Percentiles rank a stretch among this genome's conserved stretches.
phyloP scores from a whole-genome alignment of 2,888 invertebrate genomes.

The Dryocosmus kuriphilus region DNA sequence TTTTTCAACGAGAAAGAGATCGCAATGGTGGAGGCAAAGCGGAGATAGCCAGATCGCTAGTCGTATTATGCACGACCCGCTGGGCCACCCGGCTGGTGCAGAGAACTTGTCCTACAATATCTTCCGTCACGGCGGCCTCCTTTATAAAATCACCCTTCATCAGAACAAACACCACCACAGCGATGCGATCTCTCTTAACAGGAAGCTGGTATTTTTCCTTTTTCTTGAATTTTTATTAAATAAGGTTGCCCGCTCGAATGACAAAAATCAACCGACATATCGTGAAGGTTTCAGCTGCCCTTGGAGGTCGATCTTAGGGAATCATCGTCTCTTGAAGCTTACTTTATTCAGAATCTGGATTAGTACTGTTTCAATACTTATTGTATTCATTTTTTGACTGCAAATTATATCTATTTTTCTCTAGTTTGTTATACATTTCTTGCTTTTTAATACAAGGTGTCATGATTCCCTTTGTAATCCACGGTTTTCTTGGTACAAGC shows the following conservation, averaged over 20 bases:
- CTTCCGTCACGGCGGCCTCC: constrained; percentile 76
- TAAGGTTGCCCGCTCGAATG: background rate
- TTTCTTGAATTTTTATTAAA: background rate
- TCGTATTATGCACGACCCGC: constrained; percentile 55
- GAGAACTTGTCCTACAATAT: constrained; percentile 76
- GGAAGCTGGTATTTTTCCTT: constrained; percentile 54
- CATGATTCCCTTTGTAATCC: no score
- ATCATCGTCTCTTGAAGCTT: background rate
- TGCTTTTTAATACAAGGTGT: no score
- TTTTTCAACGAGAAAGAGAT: constrained; percentile 49
- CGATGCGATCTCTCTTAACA: constrained; percentile 64
- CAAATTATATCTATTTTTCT: no score
- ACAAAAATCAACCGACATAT: constrained; percentile 1
- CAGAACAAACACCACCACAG: constrained; percentile 64
- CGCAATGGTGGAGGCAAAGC: constrained; percentile 47
- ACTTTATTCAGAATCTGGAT: background rate
- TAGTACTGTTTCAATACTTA: no score
- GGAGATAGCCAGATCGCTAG: constrained; percentile 38
- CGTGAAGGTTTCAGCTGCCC: background rate
- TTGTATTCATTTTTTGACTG: no score
- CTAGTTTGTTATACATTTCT: no score
- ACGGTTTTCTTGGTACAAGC: no score
- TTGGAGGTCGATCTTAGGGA: background rate
- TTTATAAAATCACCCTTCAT: constrained; percentile 75
- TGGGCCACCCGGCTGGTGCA: constrained; percentile 73